Conservation (phyloP, 2,797 vertebrate species). For the Numenius phaeopus region DNA sequence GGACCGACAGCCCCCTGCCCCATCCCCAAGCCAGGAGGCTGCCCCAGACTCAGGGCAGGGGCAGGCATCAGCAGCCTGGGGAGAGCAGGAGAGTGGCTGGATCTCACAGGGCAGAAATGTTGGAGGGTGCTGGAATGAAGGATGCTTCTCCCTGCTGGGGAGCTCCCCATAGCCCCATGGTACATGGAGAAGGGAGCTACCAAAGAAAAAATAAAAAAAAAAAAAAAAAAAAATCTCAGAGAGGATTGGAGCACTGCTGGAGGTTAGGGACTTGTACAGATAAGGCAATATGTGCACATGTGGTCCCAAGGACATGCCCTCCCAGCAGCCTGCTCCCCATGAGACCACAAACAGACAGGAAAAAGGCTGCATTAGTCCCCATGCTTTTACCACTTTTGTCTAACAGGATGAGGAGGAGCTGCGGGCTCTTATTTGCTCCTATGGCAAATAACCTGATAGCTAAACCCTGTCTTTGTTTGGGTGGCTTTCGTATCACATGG, state of each 20-base stretch:
- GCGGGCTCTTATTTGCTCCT: not conserved
- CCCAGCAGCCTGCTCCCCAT: not conserved
- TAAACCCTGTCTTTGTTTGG: not conserved
- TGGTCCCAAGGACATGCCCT: not conserved
- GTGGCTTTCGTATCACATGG: not conserved
- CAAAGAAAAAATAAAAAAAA: not conserved
- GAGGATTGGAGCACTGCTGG: not conserved
- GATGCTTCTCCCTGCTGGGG: no score
- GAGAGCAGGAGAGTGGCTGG: not conserved
- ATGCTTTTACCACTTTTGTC: not conserved
- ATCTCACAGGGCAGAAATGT: not conserved
- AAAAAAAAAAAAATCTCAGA: not conserved
- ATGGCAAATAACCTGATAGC: not conserved
- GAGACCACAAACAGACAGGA: not conserved
- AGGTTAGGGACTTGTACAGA: not conserved
- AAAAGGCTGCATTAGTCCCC: not conserved
- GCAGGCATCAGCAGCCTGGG: not conserved
- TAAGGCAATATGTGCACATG: fast-evolving
- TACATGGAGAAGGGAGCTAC: not conserved
- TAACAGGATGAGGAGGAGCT: not conserved
- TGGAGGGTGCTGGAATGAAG: not conserved
- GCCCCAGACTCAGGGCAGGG: not conserved
- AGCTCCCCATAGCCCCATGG: not conserved
- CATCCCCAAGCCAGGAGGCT: fast-evolving
- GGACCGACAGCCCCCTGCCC: not conserved